Base-by-base conservation (phyloP, 2,113 vertebrate genomes). In the mouse (Mus musculus) region DNA sequence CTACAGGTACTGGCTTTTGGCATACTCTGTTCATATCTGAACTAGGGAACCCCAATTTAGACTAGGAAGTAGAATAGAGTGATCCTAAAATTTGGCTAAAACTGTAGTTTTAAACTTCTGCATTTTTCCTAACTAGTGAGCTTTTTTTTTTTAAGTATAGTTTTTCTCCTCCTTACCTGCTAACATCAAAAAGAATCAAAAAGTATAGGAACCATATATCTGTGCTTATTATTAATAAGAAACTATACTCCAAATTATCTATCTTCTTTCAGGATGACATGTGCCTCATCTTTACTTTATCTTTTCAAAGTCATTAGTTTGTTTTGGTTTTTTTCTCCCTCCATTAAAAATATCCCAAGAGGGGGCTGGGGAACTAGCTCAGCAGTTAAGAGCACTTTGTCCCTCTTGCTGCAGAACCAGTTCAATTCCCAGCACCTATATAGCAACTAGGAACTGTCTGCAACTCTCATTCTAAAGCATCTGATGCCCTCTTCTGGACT, bases 181-280 rank as follows among this genome's bases (percentile, higher is more conserved):
- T 95, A 86, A 86, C 88, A 75, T 91, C 30, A 73, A 92, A 95
- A 82, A 22, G 33, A 90, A 72, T 73, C n/a, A 73, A 86, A 49
- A 92, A 87, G 16, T 39, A 71, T 73, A 59, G 75, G 39, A 81
- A 59, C 13, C 19, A 33, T 19, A 5, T 24, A 20, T 54, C 69
- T 69, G 19, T 81, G 24, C 11, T n/a, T 77, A 89, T 77, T 73
- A 73, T 20, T 65, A 89, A 92, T 26, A 94, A 42, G 42, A 46
- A 90, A 24, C 20, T 69, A 14, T 61, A 52, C 81, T 77, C 94
- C 8, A 78, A 92, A 76, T 26, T 13, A 0, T 39, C 88, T 22
- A 54, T 75, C 72, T 76, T 33, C 14, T 89, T 80, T 71, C 9
- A 26, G 12, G 5, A 26, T 87, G 28, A 72, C 22, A 52, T 71